Conservation (phyloP, 2,797 vertebrate species). For the Acropternis orthonyx region DNA sequence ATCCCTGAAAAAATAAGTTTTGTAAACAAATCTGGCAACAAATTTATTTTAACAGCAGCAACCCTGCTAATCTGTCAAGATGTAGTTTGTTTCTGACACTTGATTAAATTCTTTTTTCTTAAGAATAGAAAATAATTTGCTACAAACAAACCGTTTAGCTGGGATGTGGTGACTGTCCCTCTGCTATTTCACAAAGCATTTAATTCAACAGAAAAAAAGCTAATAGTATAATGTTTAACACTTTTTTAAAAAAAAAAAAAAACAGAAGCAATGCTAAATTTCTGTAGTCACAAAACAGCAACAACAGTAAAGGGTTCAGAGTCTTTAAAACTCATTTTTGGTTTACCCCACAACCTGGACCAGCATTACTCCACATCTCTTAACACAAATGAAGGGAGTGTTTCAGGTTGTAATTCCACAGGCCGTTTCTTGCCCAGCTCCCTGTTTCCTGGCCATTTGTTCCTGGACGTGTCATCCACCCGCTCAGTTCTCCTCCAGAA, state of each 20-base stretch:
- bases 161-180: not conserved
- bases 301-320: not conserved
- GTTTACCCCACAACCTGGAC: not conserved
- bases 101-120: constrained; percentile 33
- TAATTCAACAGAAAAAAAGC: not conserved
- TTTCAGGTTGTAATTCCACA: not conserved
- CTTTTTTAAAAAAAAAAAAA: not conserved
- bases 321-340: not conserved
- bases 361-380: not conserved
- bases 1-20: constrained; percentile 54
- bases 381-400: not conserved
- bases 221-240: not conserved
- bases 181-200: not conserved
- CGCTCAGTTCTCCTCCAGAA: not conserved
- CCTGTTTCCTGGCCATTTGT: not conserved
- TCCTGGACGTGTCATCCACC: not conserved
- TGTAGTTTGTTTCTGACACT: constrained; percentile 27
- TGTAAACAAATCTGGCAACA: constrained; percentile 68
- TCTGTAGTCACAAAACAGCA: not conserved
- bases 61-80: constrained; percentile 35
- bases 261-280: not conserved
- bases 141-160: constrained; percentile 25
- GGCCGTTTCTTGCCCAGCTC: not conserved
- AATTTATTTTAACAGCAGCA: constrained; percentile 49
- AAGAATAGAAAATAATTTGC: constrained; percentile 37